A percentile compares a stretch with the other conserved stretches of the same genome.
phyloP scores from a whole-genome alignment of 2,797 vertebrate species.

The Cephalopachus bancanus region DNA sequence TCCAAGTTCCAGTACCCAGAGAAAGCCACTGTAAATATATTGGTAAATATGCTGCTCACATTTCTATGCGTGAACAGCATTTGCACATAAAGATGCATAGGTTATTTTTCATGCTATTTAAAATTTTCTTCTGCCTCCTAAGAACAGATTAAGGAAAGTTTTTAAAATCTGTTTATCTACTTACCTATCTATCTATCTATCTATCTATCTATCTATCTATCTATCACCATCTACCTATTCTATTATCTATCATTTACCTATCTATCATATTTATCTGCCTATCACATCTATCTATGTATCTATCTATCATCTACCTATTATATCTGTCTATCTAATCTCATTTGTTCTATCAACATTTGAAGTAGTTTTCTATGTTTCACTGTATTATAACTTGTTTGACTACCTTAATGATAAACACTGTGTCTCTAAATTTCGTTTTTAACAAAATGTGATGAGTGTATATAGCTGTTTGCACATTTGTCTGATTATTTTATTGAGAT shows the following conservation, averaged over 20 bases:
- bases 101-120: background rate
- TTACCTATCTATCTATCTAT: background rate
- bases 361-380: background rate
- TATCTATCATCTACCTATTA: background rate
- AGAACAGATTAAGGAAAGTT: background rate
- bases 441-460: background rate
- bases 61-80: background rate
- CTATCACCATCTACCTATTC: background rate
- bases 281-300: background rate
- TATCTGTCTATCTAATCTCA: background rate
- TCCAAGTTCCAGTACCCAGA: background rate
- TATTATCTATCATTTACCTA: too few relatives aligned
- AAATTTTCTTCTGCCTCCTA: background rate
- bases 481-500: background rate
- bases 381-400: background rate
- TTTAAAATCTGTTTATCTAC: background rate
- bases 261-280: too few relatives aligned
- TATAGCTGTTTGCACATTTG: background rate
- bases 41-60: background rate
- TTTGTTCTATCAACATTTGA: background rate
- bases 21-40: background rate
- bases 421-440: background rate
- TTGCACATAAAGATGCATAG: background rate
- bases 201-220: background rate
- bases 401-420: too few relatives aligned